phyloP scores from a whole-genome alignment of 64 coral and sea anemone genomes.

The Acropora yongei region DNA sequence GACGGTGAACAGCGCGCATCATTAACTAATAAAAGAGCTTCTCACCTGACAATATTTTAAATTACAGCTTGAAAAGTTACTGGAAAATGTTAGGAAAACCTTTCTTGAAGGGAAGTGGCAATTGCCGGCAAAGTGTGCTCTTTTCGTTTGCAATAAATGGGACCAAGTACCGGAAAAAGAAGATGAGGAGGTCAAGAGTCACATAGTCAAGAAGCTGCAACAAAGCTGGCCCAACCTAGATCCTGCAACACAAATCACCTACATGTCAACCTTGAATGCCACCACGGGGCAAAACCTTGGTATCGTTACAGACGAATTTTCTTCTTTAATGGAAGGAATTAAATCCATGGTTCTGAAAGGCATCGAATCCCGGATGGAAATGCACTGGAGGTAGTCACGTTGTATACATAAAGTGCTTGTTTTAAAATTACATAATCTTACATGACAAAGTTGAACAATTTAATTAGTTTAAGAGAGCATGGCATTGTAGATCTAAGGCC shows the following conservation, averaged over 20 bases:
- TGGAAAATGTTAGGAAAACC: neutral
- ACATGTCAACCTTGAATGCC: neutral
- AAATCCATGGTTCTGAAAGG: slow-evolving; percentile 19
- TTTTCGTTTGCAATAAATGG: slow-evolving; percentile 43
- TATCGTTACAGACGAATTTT: slow-evolving; percentile 6
- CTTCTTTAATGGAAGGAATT: neutral
- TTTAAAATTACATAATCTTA: neutral
- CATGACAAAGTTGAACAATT: too few species aligned
- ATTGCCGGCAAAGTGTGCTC: neutral
- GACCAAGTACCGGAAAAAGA: slow-evolving; percentile 10
- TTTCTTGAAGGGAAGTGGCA: neutral
- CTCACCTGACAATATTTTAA: neutral
- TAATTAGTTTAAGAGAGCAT: too few species aligned
- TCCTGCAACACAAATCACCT: neutral
- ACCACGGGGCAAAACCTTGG: neutral
- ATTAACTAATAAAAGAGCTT: too few species aligned
- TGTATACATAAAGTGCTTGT: too few species aligned
- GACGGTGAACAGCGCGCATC: too few species aligned
- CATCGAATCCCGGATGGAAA: slow-evolving; percentile 4
- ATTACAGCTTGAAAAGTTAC: neutral
- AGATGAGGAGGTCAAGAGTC: neutral
- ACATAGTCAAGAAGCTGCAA: neutral
- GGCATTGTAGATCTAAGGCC: too few species aligned
- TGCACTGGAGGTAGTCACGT: neutral
- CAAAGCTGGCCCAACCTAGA: slow-evolving; percentile 4